Percentiles rank a stretch among this genome's conserved stretches.
These are phyloP conservation scores for Conomelus anceps DNA, from an alignment of 2,888 invertebrate species.

Conservation along the genomic window DNA sequence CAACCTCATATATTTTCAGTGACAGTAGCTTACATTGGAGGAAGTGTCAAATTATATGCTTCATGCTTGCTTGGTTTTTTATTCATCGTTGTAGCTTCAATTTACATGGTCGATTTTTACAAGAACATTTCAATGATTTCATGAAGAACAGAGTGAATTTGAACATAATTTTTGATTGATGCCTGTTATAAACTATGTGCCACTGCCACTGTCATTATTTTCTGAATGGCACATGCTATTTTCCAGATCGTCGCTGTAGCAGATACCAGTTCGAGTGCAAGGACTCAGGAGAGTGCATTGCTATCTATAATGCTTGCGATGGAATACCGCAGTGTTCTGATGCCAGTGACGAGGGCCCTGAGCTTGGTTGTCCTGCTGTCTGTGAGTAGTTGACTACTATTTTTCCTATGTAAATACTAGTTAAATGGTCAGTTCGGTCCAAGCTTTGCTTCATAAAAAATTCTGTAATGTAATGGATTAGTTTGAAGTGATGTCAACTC, in stretches of 20 bases:
- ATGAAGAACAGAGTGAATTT: too few species aligned
- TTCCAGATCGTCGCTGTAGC: constrained; percentile 56
- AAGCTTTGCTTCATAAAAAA: neutral
- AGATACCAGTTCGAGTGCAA: constrained; percentile 80
- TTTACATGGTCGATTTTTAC: too few species aligned
- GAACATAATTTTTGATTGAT: too few species aligned
- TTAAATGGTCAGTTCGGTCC: neutral
- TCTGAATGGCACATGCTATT: neutral
- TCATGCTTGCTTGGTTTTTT: too few species aligned
- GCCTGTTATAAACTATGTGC: too few species aligned
- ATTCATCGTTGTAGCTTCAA: too few species aligned
- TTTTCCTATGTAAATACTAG: neutral
- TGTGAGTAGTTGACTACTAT: neutral
- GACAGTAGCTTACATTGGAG: neutral
- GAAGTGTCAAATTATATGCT: too few species aligned
- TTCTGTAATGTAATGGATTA: neutral
- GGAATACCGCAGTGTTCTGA: constrained; percentile 88
- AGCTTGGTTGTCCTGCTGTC: constrained; percentile 62
- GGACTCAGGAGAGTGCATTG: constrained; percentile 82
- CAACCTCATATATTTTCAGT: neutral
- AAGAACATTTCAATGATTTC: too few species aligned
- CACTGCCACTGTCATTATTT: neutral
- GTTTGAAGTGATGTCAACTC: neutral
- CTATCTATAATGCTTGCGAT: constrained; percentile 91
- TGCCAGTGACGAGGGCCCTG: constrained; percentile 84